Conservation (phyloP, 2,113 vertebrate genomes). For the Lagopus muta region DNA sequence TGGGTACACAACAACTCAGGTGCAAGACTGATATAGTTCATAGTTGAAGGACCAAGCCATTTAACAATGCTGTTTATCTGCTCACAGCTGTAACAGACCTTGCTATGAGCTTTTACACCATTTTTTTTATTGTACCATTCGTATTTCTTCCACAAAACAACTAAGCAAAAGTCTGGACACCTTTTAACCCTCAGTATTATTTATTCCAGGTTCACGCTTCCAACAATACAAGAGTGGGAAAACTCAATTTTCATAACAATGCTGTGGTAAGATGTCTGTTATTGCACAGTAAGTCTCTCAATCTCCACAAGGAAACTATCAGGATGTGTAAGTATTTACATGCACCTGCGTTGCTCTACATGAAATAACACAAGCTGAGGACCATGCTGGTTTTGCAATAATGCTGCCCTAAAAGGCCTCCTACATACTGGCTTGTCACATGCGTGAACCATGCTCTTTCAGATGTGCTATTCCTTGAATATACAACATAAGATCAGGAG, state of each 20-base stretch:
- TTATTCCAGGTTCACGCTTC: not conserved
- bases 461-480: not conserved
- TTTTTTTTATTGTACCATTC: accelerated
- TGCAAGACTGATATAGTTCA: not conserved
- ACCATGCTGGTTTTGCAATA: not conserved
- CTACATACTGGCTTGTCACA: not conserved
- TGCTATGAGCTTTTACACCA: not conserved
- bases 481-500: not conserved
- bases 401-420: not conserved
- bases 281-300: not conserved
- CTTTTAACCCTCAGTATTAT: not conserved
- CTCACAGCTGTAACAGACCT: not conserved
- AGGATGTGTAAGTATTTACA: not conserved
- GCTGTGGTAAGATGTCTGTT: accelerated
- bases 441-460: not conserved
- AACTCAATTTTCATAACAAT: accelerated
- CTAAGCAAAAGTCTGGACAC: accelerated
- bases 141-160: not conserved
- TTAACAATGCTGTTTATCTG: not conserved
- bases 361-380: not conserved
- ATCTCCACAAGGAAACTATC: not conserved
- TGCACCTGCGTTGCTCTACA: no score
- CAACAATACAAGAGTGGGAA: not conserved
- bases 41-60: not conserved
- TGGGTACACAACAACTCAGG: not conserved